Evolutionary conservation across 2,113 vertebrate genomes (phyloP).

Genomic region (Labrus mixtus): DNA sequence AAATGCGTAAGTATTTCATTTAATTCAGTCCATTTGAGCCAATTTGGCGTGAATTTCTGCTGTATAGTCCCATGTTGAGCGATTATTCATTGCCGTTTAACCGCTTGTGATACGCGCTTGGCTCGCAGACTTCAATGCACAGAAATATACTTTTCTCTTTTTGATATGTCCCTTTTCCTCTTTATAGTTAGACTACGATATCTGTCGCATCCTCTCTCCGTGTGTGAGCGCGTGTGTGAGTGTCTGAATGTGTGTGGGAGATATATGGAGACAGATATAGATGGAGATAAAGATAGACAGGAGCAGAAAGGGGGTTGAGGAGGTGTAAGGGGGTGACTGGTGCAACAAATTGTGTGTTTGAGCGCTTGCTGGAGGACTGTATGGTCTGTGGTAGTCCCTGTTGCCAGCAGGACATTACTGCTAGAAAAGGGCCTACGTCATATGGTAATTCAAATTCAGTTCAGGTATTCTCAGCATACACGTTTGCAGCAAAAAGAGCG

Average conservation of each 20-base stretch:
- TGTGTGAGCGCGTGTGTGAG: slow-evolving; percentile 31
- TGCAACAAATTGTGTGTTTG: slow-evolving; percentile 74
- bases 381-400: slow-evolving; percentile 57
- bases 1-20: slow-evolving; percentile 76
- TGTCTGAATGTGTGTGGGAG: slow-evolving; percentile 25
- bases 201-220: slow-evolving; percentile 61
- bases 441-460: slow-evolving; percentile 83
- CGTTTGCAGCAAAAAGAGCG: slow-evolving; percentile 77
- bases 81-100: slow-evolving; percentile 50
- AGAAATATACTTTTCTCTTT: slow-evolving; percentile 35
- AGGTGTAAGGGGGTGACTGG: slow-evolving; percentile 37
- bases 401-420: slow-evolving; percentile 73
- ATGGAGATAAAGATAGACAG: slow-evolving; percentile 43
- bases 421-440: slow-evolving; percentile 77
- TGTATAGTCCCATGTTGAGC: slow-evolving; percentile 2
- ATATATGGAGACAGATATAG: slow-evolving; percentile 4
- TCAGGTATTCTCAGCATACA: slow-evolving; percentile 80
- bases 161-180: not conserved
- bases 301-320: slow-evolving; percentile 35
- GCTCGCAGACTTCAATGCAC: slow-evolving; percentile 27
- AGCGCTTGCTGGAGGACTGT: slow-evolving; percentile 50
- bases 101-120: slow-evolving; percentile 11
- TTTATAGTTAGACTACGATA: slow-evolving; percentile 15
- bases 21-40: slow-evolving; percentile 2
- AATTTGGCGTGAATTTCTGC: slow-evolving; percentile 6